Evolutionary conservation across 92 coral and sea anemone genomes (phyloP).

Genomic region (Siderastrea radians): DNA sequence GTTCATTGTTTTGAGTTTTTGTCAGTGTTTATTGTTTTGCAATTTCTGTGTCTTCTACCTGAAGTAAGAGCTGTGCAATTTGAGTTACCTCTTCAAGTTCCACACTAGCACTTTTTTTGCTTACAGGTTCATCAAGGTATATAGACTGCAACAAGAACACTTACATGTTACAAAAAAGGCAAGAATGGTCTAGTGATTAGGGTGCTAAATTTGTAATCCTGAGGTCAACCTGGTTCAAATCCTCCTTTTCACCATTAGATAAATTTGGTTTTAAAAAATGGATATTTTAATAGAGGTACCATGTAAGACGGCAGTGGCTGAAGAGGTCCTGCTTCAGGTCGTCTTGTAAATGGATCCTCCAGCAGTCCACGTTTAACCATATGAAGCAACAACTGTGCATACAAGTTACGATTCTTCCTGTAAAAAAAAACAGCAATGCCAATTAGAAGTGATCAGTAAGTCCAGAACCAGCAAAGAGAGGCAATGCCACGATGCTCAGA

Average conservation of each 20-base stretch:
- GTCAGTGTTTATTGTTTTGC: no score
- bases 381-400: conserved; percentile 94
- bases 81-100: conserved; percentile 74
- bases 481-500: no score
- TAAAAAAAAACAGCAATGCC: neutral
- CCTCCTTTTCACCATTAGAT: no score
- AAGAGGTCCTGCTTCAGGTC: conserved; percentile 96
- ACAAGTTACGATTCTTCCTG: conserved; percentile 96
- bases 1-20: no score
- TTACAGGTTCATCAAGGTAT: conserved; percentile 91
- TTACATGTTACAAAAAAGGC: neutral
- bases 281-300: conserved; percentile 52
- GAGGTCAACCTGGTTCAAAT: no score
- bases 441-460: neutral
- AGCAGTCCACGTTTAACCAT: conserved; percentile 95
- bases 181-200: neutral
- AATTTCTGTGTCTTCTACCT: no score
- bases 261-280: no score
- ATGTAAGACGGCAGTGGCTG: conserved; percentile 97
- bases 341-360: conserved; percentile 96
- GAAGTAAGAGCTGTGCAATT: neutral
- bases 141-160: conserved; percentile 74
- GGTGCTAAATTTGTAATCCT: neutral
- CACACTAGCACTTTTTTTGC: conserved; percentile 64
- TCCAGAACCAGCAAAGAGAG: no score